Percentiles rank a stretch among this genome's conserved stretches.
These are phyloP conservation scores for Morpho deidamia DNA, from an alignment of 2,888 invertebrate genomes.

Conservation along the genomic window DNA sequence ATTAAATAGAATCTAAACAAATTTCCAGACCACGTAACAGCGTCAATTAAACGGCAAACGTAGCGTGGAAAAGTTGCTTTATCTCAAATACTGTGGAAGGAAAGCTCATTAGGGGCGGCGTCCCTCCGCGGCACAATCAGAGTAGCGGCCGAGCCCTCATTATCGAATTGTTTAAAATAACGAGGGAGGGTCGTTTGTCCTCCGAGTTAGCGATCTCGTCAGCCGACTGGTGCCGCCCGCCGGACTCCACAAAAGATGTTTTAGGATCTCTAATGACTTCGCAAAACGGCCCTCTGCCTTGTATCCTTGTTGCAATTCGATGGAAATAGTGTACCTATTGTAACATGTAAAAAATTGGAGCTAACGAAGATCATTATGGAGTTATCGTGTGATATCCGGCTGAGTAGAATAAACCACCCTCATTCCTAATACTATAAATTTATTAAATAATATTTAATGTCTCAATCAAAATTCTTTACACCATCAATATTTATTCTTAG, in stretches of 20 bases:
- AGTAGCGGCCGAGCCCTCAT: conserved; percentile 41
- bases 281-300: background rate
- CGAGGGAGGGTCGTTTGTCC: conserved; percentile 47
- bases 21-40: conserved; percentile 11
- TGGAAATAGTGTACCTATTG: too few relatives aligned
- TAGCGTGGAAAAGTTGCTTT: conserved; percentile 42
- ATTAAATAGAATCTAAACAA: background rate
- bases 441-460: too few relatives aligned
- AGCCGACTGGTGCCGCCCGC: background rate
- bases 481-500: too few relatives aligned
- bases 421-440: too few relatives aligned
- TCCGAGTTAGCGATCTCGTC: conserved; percentile 32
- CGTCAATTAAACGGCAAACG: too few relatives aligned
- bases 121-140: conserved; percentile 61
- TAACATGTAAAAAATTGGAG: too few relatives aligned
- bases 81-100: conserved; percentile 42
- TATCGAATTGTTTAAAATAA: conserved; percentile 76
- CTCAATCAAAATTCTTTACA: too few relatives aligned
- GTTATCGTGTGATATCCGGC: too few relatives aligned
- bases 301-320: too few relatives aligned
- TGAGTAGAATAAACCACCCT: too few relatives aligned
- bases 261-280: background rate
- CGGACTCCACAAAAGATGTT: background rate
- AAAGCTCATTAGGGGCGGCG: conserved; percentile 58
- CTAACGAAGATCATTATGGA: too few relatives aligned